Percentiles rank a stretch among this genome's conserved stretches.
These are phyloP conservation scores for Prionailurus bengalensis DNA, from an alignment of 2,113 vertebrate species.

Conservation along the genomic window DNA sequence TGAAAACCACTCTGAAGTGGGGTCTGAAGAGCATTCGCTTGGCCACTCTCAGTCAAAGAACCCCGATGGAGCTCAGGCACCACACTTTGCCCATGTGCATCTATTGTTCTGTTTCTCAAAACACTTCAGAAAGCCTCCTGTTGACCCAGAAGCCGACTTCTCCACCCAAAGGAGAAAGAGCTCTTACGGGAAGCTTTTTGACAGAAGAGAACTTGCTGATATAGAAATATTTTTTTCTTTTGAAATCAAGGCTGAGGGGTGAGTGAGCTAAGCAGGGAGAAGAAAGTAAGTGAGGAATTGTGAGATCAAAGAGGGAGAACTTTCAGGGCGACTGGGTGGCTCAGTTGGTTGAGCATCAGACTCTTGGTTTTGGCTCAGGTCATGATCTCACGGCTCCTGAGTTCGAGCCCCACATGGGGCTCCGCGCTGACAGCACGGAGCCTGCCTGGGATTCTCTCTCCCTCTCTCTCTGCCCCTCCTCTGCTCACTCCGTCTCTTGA, in stretches of 20 bases:
- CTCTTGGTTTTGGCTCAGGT: too few species aligned
- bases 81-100: rapidly evolving
- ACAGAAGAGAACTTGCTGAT: neutral
- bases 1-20: neutral
- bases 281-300: neutral
- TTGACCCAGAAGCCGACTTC: neutral
- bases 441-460: too few species aligned
- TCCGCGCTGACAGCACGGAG: too few species aligned
- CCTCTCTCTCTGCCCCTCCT: too few species aligned
- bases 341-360: too few species aligned
- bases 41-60: neutral
- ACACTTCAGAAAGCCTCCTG: neutral
- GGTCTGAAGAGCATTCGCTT: neutral
- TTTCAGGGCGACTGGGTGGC: too few species aligned
- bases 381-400: too few species aligned
- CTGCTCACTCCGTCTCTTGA: too few species aligned
- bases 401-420: too few species aligned
- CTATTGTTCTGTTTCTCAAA: neutral
- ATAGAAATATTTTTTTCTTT: neutral
- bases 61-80: neutral
- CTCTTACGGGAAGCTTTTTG: neutral
- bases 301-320: neutral
- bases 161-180: neutral
- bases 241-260: neutral
- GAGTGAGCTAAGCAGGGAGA: neutral